phyloP scores from a whole-genome alignment of 2,113 vertebrate species.

The Actenoides hombroni region DNA sequence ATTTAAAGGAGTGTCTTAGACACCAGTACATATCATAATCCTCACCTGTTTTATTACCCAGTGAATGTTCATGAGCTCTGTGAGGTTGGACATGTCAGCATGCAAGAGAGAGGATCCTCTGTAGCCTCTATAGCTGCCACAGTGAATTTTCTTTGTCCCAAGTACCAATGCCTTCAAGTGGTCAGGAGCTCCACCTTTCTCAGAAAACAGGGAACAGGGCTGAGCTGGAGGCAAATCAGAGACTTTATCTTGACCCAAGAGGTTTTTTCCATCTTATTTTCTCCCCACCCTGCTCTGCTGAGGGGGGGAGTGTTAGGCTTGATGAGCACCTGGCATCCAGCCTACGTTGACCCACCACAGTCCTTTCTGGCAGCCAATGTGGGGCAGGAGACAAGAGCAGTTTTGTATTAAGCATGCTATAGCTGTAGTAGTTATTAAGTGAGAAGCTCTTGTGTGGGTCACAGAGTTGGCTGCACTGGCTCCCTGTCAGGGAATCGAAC shows the following conservation, averaged over 20 bases:
- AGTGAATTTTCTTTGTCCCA: neutral
- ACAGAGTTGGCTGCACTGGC: neutral
- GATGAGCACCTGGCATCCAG: neutral
- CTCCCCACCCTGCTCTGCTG: neutral
- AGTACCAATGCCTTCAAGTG: neutral
- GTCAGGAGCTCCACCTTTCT: neutral
- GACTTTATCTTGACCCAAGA: neutral
- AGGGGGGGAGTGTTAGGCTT: neutral
- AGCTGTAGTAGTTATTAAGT: neutral
- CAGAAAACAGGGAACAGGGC: neutral
- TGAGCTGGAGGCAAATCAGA: no score
- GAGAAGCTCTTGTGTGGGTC: neutral
- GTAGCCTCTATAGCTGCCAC: neutral
- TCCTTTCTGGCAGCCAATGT: neutral
- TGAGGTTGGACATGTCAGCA: neutral
- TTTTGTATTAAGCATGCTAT: neutral
- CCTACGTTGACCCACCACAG: neutral
- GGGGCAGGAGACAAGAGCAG: neutral
- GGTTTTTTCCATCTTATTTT: neutral
- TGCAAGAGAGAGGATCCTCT: neutral
- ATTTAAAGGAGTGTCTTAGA: neutral
- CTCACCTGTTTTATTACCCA: neutral
- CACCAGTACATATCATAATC: neutral
- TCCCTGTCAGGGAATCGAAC: neutral
- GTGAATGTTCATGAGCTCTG: neutral